Evolutionary conservation across 35 echinoderm and acorn worm species (phyloP).

Genomic region (Lytechinus pictus): DNA sequence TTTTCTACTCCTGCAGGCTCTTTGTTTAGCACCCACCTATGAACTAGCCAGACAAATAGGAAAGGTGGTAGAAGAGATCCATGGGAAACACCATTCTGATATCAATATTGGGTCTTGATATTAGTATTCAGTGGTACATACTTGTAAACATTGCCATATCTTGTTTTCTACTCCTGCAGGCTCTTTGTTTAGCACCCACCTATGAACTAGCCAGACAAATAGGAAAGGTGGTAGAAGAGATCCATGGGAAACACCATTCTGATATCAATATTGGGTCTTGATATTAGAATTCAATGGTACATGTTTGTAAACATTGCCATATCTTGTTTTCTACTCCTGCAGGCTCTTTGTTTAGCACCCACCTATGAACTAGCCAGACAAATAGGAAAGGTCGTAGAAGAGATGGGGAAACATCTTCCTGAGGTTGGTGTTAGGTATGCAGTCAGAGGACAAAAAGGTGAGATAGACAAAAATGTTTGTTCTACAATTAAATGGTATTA

Average conservation of each 20-base stretch:
- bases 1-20: no score
- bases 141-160: no score
- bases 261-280: conserved; percentile 62
- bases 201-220: no score
- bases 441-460: conserved; percentile 88
- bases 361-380: conserved; percentile 92
- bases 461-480: background rate
- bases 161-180: conserved; percentile 40
- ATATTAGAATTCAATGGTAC: no score
- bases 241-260: no score
- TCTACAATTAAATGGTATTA: no score
- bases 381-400: conserved; percentile 85
- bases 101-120: conserved; percentile 74
- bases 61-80: conserved; percentile 82
- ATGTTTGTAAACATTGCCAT: no score
- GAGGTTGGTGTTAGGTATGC: conserved; percentile 77
- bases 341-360: conserved; percentile 95
- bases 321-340: no score
- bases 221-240: no score
- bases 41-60: conserved; percentile 95
- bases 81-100: conserved; percentile 72
- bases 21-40: conserved; percentile 92
- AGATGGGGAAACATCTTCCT: conserved; percentile 84
- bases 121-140: no score
- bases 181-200: conserved; percentile 68